Conservation (phyloP, 1,140 invertebrate genomes). For the Drosophila pachea region DNA sequence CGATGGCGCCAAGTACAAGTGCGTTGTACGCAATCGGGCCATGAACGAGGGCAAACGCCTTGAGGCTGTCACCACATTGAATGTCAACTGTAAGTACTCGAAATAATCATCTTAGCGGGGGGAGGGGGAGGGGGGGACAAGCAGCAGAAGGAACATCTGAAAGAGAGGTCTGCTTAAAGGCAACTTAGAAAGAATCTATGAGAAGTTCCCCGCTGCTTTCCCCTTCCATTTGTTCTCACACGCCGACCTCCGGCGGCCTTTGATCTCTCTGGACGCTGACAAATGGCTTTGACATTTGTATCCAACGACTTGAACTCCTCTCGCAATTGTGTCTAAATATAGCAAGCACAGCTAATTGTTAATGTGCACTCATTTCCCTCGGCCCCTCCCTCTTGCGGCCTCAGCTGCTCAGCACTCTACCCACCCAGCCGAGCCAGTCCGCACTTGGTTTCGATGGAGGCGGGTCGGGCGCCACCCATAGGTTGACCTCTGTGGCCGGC, state of each 20-base stretch:
- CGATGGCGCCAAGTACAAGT: constrained; percentile 89
- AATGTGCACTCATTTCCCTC: not conserved
- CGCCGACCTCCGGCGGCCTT: not conserved
- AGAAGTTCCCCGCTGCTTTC: no score
- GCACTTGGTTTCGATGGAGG: no score
- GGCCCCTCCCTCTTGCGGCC: not conserved
- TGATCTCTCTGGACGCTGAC: constrained; percentile 5
- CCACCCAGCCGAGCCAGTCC: no score
- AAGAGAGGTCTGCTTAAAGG: no score
- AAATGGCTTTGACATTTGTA: constrained; percentile 22
- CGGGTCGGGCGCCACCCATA: constrained; percentile 10
- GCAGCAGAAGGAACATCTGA: no score
- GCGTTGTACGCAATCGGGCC: constrained; percentile 92
- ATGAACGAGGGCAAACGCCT: constrained; percentile 88
- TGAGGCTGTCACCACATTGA: constrained; percentile 87
- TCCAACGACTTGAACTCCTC: constrained; percentile 7
- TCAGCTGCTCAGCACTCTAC: no score
- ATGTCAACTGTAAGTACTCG: constrained; percentile 91
- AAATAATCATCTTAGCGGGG: no score
- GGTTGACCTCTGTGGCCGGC: constrained; percentile 39
- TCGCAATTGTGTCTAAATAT: constrained; percentile 5
- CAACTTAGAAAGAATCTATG: no score
- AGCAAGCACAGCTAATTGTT: not conserved
- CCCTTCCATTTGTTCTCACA: not conserved
- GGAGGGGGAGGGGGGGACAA: no score